phyloP scores from a whole-genome alignment of 2,888 invertebrate species.

The Endomychus coccineus region DNA sequence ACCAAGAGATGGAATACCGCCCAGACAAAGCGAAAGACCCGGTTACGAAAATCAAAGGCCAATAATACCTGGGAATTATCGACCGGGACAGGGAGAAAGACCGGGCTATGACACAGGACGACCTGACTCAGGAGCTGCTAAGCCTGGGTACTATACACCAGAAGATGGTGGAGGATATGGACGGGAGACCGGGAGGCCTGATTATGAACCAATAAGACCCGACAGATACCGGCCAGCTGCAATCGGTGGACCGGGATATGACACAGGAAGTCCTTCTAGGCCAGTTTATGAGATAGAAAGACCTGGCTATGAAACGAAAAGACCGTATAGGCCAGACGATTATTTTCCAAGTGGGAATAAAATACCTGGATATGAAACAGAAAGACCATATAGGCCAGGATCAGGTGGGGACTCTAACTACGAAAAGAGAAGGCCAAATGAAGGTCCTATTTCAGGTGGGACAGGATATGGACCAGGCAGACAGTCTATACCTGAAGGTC shows the following conservation, averaged over 20 bases:
- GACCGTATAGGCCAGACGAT: no score
- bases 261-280: conserved; percentile 13
- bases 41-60: no score
- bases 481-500: conserved; percentile 9
- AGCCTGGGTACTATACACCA: conserved; percentile 2
- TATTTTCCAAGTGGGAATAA: no score
- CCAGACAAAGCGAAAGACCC: conserved; percentile 7
- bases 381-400: conserved; percentile 11
- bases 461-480: conserved; percentile 9
- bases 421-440: no score
- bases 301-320: conserved; percentile 1
- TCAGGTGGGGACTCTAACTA: conserved; percentile 9
- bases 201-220: conserved; percentile 8
- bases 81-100: conserved; percentile 9
- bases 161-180: conserved; percentile 2
- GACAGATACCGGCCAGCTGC: no score
- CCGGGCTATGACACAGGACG: conserved; percentile 17
- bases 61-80: conserved; percentile 13
- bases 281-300: conserved; percentile 14
- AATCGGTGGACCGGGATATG: conserved; percentile 9
- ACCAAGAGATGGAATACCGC: conserved; percentile 7
- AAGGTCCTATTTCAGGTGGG: no score
- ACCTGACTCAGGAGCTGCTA: conserved; percentile 6
- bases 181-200: conserved; percentile 1
- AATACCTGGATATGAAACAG: no score